Base-by-base conservation (phyloP, 2,888 invertebrate species). In the Parnassius mnemosyne region DNA sequence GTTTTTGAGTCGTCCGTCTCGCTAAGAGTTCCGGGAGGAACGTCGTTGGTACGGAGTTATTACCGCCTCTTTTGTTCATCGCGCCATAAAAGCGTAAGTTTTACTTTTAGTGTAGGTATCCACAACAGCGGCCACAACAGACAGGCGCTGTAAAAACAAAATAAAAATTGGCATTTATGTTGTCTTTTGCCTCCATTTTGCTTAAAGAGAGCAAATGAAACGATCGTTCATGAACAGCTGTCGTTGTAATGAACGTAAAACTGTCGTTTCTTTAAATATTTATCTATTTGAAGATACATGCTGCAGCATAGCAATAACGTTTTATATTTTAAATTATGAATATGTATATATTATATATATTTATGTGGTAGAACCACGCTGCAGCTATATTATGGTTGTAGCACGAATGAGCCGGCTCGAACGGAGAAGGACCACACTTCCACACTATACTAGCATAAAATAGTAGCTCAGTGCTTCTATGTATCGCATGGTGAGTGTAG, bases 51-150 rank as follows among this genome's bases (percentile, higher is more conserved):
- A 71, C 68, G 76, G 71, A 85, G 81, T 81, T 87, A 85, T 86
- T 86, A 83, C 84, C 78, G 76, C 68, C 71, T 80, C 82, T 80
- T 84, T 88, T 87, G 87, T 87, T 81, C 78, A 69, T 67, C 65
- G 79, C 76, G 74, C 77, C 78, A 78, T 79, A 78, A 85, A 84
- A 80, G 83, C 77, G 71, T 77, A 84, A 87, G 81, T 87, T 87
- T 84, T 76, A 78, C 76, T 61, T 61, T 61, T 60, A 64, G 60
- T 52, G 63, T 60, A 49, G 76, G 77, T 74, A 77, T 67, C 65
- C 58, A 59, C 73, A 71, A 64, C 68, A 66, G 73, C 72, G 74
- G 69, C 72, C 72, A 75, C 73, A 72, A 73, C 69, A 76, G 63
- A 63, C 55, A 56, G 55, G 44, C 51, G 63, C 49, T 54, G 56